phyloP scores from a whole-genome alignment of 2,888 invertebrate genomes.

The Macaria notata region DNA sequence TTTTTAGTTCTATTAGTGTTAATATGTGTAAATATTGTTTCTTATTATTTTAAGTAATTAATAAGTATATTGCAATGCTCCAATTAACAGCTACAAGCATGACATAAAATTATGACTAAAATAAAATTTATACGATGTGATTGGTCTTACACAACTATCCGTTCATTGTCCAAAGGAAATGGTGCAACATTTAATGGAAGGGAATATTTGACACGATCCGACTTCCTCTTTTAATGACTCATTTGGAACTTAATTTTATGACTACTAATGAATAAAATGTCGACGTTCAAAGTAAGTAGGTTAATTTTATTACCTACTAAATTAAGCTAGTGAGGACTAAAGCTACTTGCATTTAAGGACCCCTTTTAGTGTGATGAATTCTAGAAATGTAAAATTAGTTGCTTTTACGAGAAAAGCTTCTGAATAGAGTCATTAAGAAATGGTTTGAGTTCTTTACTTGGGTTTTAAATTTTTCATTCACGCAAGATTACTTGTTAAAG shows the following conservation, averaged over 20 bases:
- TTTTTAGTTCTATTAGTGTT: no score
- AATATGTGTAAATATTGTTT: no score
- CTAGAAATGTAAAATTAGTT: conserved; percentile 9
- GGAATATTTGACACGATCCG: conserved; percentile 43
- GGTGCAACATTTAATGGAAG: conserved; percentile 34
- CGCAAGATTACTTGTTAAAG: no score
- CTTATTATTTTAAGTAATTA: no score
- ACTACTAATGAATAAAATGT: conserved; percentile 33
- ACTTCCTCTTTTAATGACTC: conserved; percentile 30
- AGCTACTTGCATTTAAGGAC: conserved; percentile 18
- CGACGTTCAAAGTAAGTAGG: conserved; percentile 29
- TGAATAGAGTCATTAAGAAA: background rate
- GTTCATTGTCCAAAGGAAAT: conserved; percentile 35
- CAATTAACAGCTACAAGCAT: no score
- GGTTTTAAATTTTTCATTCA: no score
- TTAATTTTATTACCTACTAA: conserved; percentile 30
- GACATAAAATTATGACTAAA: no score
- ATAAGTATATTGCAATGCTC: no score
- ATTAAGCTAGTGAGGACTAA: conserved; percentile 21
- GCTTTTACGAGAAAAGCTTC: background rate
- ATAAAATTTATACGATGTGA: no score
- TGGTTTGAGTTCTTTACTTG: background rate
- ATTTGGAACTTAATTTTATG: conserved; percentile 33
- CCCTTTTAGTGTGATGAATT: conserved; percentile 11
- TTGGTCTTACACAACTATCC: no score